These are phyloP conservation scores for Sphyrna mokarran DNA, from an alignment of 2,113 vertebrate genomes.

Conservation along the genomic window DNA sequence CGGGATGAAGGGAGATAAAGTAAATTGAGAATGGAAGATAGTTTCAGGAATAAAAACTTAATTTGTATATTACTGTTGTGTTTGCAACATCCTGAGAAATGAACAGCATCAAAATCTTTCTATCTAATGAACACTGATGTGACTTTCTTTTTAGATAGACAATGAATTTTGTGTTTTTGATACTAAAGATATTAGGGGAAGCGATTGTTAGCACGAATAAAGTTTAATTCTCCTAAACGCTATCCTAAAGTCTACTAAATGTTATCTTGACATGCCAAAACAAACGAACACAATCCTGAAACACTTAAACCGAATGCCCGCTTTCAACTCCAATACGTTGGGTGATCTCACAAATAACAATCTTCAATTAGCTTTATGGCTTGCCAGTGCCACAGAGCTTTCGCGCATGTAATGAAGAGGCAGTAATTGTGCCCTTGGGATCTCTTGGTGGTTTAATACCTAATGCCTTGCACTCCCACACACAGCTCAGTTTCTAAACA, in stretches of 20 bases:
- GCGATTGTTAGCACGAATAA: background rate
- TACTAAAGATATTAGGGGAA: background rate
- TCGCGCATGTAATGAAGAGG: conserved; percentile 31
- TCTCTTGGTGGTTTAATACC: background rate
- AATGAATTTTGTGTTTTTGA: background rate
- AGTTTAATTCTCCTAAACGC: background rate
- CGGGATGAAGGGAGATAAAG: background rate
- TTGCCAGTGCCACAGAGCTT: background rate
- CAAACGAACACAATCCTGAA: background rate
- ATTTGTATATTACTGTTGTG: background rate
- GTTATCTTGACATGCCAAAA: background rate
- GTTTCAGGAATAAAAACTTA: background rate
- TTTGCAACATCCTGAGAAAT: background rate
- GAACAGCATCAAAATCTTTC: background rate
- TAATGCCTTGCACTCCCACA: conserved; percentile 25
- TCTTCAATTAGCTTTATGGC: conserved; percentile 29
- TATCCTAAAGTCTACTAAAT: background rate
- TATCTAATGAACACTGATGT: too few species aligned
- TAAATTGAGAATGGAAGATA: background rate
- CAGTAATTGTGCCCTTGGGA: conserved; percentile 28
- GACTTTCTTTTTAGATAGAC: background rate
- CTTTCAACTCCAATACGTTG: background rate
- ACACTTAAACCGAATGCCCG: background rate
- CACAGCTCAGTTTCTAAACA: conserved; percentile 3
- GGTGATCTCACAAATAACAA: background rate